Evolutionary conservation across 2,113 vertebrate genomes (phyloP).

Genomic region (Henicopernis longicauda): DNA sequence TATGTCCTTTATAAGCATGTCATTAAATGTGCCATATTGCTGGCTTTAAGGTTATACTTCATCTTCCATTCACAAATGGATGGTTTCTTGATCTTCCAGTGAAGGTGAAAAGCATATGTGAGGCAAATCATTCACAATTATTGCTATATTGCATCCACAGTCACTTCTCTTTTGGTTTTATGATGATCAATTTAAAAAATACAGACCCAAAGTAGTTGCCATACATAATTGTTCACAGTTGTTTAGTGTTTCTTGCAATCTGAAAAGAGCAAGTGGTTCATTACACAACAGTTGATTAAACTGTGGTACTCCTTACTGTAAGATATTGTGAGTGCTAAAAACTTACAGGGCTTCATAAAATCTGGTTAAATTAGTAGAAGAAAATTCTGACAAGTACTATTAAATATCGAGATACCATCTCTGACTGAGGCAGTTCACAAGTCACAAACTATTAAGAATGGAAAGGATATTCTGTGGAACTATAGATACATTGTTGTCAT

Average conservation of each 20-base stretch:
- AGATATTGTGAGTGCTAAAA: neutral
- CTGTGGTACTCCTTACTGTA: neutral
- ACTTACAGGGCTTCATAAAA: neutral
- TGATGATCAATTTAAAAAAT: neutral
- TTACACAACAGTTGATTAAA: neutral
- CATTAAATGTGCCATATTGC: neutral
- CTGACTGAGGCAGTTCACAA: neutral
- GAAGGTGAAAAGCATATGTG: neutral
- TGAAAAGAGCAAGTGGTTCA: neutral
- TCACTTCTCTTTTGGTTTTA: neutral
- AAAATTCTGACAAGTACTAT: neutral
- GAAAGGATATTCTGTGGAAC: neutral
- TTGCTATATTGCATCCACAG: neutral
- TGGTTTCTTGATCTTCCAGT: neutral
- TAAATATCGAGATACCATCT: neutral
- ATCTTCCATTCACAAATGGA: neutral
- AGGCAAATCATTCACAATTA: neutral
- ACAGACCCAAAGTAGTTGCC: neutral
- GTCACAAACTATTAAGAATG: neutral
- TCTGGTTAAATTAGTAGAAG: neutral
- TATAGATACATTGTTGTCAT: neutral
- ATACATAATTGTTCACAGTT: neutral
- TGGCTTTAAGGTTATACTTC: neutral
- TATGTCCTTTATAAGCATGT: neutral
- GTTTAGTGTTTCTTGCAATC: neutral